These are phyloP conservation scores for Papilio xuthus DNA, from an alignment of 1,140 invertebrate genomes.

Conservation along the genomic window DNA sequence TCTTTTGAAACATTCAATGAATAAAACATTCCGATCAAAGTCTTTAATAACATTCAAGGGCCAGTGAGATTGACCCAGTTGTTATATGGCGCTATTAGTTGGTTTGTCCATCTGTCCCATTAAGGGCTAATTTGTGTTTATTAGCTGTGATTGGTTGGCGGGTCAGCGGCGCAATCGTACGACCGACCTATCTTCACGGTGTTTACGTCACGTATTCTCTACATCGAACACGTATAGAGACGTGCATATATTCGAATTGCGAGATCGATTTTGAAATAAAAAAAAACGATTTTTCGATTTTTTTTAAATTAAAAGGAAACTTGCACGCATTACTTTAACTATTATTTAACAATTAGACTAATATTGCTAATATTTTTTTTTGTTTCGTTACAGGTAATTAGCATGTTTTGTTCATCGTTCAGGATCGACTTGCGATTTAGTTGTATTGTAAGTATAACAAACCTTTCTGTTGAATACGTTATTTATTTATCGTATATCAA, in stretches of 20 bases:
- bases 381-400: neutral
- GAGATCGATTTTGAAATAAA: neutral
- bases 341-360: neutral
- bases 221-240: slow-evolving; percentile 41
- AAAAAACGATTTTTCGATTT: neutral
- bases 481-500: neutral
- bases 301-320: neutral
- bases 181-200: neutral
- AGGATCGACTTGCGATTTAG: neutral
- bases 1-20: slow-evolving; percentile 32
- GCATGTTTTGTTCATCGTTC: neutral
- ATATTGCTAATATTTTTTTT: neutral
- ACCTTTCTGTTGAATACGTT: neutral
- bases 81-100: slow-evolving; percentile 48
- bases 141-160: slow-evolving; percentile 71
- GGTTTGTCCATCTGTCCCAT: slow-evolving; percentile 63
- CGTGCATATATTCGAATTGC: neutral
- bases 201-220: slow-evolving; percentile 4
- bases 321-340: neutral
- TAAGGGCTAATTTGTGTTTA: slow-evolving; percentile 71
- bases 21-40: slow-evolving; percentile 17
- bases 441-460: neutral
- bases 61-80: slow-evolving; percentile 51
- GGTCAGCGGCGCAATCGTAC: slow-evolving; percentile 60
- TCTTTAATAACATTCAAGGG: slow-evolving; percentile 1